A percentile compares a stretch with the other conserved stretches of the same genome.
These are phyloP conservation scores for Nyctibius grandis DNA, from an alignment of 2,797 vertebrate genomes.

Conservation along the genomic window DNA sequence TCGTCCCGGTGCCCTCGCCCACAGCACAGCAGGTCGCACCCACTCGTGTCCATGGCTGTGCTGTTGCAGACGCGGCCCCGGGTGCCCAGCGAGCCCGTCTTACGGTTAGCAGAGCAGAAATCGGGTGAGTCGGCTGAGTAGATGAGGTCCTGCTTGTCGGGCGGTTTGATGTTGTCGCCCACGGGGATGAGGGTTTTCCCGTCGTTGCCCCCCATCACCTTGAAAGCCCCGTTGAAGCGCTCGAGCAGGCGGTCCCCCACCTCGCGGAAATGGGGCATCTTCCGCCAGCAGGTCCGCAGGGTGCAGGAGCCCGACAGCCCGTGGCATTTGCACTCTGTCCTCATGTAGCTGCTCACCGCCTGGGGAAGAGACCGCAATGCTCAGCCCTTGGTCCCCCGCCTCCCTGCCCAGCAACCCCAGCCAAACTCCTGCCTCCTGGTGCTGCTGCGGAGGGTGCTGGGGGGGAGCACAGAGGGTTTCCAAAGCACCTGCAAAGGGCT, in stretches of 20 bases:
- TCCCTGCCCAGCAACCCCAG: neutral
- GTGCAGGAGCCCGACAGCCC: conserved; percentile 96
- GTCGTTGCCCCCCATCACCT: conserved; percentile 97
- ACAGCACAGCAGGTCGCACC: conserved; percentile 95
- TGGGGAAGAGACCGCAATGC: conserved; percentile 10
- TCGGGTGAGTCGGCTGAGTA: conserved; percentile 95
- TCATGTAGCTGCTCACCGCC: conserved; percentile 95
- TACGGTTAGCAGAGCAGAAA: conserved; percentile 93
- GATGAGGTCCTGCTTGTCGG: conserved; percentile 92
- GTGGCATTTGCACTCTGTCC: conserved; percentile 97
- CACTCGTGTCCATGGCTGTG: conserved; percentile 93
- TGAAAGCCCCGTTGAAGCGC: conserved; percentile 94
- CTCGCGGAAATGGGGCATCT: conserved; percentile 96
- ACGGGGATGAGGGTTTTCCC: conserved; percentile 95
- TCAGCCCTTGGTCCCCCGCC: neutral
- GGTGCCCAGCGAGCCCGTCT: conserved; percentile 92
- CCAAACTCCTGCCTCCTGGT: neutral
- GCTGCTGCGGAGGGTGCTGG: neutral
- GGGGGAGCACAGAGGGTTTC: neutral
- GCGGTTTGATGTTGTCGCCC: conserved; percentile 93
- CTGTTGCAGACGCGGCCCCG: conserved; percentile 92
- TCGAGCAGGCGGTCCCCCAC: conserved; percentile 92
- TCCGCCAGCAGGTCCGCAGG: conserved; percentile 95
- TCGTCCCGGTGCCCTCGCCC: conserved; percentile 90
- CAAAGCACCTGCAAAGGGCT: neutral